Evolutionary conservation across 2,113 vertebrate genomes (phyloP).

Genomic region (Pelecanus crispus): DNA sequence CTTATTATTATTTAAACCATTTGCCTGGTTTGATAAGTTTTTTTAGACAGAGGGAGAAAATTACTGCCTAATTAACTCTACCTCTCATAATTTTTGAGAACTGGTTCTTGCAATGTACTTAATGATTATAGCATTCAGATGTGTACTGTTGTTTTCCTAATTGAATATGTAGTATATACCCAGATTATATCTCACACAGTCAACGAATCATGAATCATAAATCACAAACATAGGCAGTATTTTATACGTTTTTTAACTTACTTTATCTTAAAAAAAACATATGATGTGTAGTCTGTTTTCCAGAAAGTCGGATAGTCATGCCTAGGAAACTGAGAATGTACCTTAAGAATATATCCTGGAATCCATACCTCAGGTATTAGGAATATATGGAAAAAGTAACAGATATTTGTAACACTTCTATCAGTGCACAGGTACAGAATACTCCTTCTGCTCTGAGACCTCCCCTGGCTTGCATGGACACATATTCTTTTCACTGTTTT

Average conservation of each 20-base stretch:
- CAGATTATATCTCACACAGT: neutral
- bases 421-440: neutral
- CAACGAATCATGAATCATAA: neutral
- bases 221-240: neutral
- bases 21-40: neutral
- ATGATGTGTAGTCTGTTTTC: neutral
- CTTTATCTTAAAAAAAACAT: neutral
- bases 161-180: neutral
- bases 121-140: neutral
- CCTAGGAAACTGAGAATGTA: neutral
- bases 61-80: neutral
- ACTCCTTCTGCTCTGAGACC: neutral
- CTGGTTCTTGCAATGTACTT: neutral
- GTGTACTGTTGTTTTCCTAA: neutral
- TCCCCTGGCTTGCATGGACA: neutral
- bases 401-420: neutral
- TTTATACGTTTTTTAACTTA: neutral
- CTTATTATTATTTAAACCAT: fast-evolving
- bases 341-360: neutral
- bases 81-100: neutral
- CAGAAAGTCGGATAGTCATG: neutral
- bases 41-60: neutral
- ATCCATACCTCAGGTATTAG: neutral
- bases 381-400: neutral
- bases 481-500: neutral